Evolutionary conservation across 2,797 vertebrate genomes (phyloP).

Genomic region (Myiothlypis chrysogaster): DNA sequence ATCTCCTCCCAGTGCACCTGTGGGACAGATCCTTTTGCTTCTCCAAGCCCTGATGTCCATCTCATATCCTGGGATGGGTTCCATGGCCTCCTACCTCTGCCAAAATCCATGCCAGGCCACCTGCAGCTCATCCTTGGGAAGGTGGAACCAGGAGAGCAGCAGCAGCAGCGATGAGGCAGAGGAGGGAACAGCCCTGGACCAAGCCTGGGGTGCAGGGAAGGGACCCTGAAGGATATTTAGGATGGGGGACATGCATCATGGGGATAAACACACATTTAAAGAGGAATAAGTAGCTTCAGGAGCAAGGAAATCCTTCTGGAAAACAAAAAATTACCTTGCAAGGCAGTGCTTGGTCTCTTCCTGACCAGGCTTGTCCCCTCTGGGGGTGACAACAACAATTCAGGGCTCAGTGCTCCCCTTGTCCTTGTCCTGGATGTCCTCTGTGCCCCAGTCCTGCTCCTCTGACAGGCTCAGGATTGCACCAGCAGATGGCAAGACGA

Average conservation of each 20-base stretch:
- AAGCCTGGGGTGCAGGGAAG: not conserved
- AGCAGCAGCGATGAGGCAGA: not conserved
- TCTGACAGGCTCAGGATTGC: rapidly evolving
- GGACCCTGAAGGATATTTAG: not conserved
- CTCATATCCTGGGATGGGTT: not conserved
- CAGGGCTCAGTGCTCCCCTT: not conserved
- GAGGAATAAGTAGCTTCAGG: not conserved
- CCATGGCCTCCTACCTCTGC: not conserved
- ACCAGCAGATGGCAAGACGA: constrained; percentile 52
- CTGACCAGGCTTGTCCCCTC: rapidly evolving
- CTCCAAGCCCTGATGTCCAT: not conserved
- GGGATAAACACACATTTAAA: rapidly evolving
- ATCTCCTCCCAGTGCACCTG: rapidly evolving
- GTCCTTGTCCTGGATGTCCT: not conserved
- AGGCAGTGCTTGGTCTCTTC: not conserved
- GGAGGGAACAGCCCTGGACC: not conserved
- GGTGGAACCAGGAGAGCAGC: not conserved
- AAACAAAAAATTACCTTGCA: not conserved
- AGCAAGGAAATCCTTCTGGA: not conserved
- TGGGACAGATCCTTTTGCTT: not conserved
- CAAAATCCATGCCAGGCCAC: rapidly evolving
- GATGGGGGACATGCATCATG: rapidly evolving
- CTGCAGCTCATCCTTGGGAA: not conserved
- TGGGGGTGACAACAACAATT: not conserved
- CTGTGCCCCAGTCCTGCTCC: not conserved